Evolutionary conservation across 2,888 invertebrate genomes (phyloP), one percentile per base, ranked within the genome.

Genomic region (Tethea ocularis): DNA sequence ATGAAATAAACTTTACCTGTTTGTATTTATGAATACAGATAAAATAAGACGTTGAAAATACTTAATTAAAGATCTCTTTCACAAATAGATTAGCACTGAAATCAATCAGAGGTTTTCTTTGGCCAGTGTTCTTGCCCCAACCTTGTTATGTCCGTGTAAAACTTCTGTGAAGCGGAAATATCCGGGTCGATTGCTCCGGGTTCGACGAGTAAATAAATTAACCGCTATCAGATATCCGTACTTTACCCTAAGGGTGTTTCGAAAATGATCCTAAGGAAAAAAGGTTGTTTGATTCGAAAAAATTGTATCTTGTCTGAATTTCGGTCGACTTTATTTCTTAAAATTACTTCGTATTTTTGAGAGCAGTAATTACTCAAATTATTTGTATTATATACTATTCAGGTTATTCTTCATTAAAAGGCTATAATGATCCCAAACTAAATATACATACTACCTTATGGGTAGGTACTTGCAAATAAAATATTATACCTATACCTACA

Each of bases 201-300:
- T 75, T 77, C 81, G 74, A 80, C 70, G 78, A 82, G 87, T 87
- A 88, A 89, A 89, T 89, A 89, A 88, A 89, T 89, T 89, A 87
- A 86, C 86, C 81, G 77, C 80, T 78, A 84, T 85, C 84, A 84
- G 84, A 88, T 87, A 86, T 87, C 85, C 86, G 82, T 75, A 74
- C 80, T 83, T 74, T 67, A 62, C 61, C 69, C 73, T 46, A 46
- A 46, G 46, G 68, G 59, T 66, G 68, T 68, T 57, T 51, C 51
- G 36, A 26, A 53, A 54, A 36, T 33, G 54, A 8, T 46, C 20
- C n/a, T 20, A 20, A 10, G 20, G 46, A 46, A 46, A 46, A 38
- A 46, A 46, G 17, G 41, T 38, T 38, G 46, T 15, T 46, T 20
- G 46, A 46, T 20, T 46, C 13, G 41, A 41, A 10, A 46, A 20